A percentile compares a stretch with the other conserved stretches of the same genome.
Evolutionary conservation across 2,888 invertebrate species (phyloP).

Genomic region (Athrips mouffetella): DNA sequence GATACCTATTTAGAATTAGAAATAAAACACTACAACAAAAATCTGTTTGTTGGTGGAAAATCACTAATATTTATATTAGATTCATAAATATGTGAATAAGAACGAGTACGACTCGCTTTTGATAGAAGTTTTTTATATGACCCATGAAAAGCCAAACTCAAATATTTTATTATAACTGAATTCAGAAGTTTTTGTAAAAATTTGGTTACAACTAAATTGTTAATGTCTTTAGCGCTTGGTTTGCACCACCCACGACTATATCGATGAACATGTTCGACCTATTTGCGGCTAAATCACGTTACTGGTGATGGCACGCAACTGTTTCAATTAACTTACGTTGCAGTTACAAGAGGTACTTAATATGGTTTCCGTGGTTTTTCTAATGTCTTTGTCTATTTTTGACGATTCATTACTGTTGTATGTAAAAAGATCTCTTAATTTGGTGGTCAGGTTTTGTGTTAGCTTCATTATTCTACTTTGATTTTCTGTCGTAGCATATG

Average conservation of each 20-base stretch:
- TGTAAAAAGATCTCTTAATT: no score
- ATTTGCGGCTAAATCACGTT: conserved; percentile 23
- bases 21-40: no score
- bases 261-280: conserved; percentile 19
- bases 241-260: neutral
- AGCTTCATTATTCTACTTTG: neutral
- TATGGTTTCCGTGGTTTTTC: neutral
- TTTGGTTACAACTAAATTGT: neutral
- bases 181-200: neutral
- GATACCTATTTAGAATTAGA: no score
- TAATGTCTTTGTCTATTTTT: neutral
- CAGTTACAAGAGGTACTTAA: neutral
- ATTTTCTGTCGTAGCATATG: neutral
- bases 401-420: neutral
- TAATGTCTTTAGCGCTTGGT: neutral
- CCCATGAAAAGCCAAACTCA: no score
- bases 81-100: no score
- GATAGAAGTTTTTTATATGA: no score
- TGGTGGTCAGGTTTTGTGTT: neutral
- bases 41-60: no score
- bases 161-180: no score
- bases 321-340: conserved; percentile 17
- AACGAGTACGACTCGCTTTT: no score
- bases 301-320: conserved; percentile 22
- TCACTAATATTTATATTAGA: no score